phyloP scores from a whole-genome alignment of 2,113 vertebrate species.

The Leptodactylus fuscus region DNA sequence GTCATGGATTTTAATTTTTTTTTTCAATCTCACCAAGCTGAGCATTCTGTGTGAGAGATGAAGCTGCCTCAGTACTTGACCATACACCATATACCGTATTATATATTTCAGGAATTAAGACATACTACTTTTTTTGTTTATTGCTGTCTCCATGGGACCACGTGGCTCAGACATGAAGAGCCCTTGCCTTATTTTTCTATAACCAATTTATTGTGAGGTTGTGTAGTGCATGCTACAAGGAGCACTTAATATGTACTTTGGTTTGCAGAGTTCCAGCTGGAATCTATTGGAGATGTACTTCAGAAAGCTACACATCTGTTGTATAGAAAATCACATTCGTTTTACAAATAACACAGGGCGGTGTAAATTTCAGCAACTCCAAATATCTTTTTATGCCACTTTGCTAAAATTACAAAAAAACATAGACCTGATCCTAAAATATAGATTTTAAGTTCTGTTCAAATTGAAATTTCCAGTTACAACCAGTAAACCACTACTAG shows the following conservation, averaged over 20 bases:
- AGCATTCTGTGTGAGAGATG: no score
- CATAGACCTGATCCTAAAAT: no score
- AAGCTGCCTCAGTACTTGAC: no score
- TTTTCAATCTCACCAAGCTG: no score
- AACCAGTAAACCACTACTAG: no score
- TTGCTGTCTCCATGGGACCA: not conserved
- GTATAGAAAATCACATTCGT: not conserved
- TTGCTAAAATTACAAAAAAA: no score
- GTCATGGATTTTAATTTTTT: no score
- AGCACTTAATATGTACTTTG: not conserved
- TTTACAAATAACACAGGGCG: not conserved
- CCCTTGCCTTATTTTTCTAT: not conserved
- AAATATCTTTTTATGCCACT: not conserved
- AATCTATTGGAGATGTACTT: not conserved
- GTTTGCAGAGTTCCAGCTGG: conserved; percentile 16
- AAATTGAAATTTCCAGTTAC: no score
- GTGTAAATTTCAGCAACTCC: not conserved
- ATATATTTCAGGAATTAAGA: not conserved
- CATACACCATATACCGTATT: no score
- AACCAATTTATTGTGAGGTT: not conserved
- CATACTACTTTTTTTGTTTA: not conserved
- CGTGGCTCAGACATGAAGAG: not conserved
- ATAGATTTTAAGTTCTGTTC: no score
- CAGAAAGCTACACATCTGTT: not conserved
- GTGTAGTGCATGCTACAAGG: not conserved